Evolutionary conservation across 1,140 invertebrate species (phyloP), one percentile per base, ranked within the genome.

Genomic region (Heterodera schachtii): DNA sequence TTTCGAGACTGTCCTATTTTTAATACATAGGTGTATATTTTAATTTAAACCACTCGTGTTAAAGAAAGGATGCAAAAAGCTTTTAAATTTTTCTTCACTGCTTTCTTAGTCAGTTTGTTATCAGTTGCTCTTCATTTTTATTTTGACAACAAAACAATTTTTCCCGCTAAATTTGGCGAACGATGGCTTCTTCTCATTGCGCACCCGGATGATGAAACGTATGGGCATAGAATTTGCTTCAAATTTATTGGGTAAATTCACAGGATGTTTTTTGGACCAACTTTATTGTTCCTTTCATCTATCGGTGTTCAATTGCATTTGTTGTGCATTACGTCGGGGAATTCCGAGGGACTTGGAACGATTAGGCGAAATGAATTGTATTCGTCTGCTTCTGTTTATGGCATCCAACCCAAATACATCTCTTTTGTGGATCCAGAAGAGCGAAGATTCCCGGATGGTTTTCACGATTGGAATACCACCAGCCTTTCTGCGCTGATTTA

Each of bases 201-300:
- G 43, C 97, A 98, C 92, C 97, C 97, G 9, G 96, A 98, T 91
- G 95, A 96, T 89, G 60, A 67, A 41, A 47, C 77, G 71, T 79
- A 78, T 43, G 47, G 31, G 11, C 13, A 64, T 64, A 64, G 13
- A 21, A 0, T 19, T 19, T 3, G 13, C 57, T 43, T 66, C 1
- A 21, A 78, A 21, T 69, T 3, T 13, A 66, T 69, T 69, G 44
- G 41, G n/a, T 78, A 13, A 47, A 16, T 80, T 7, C 44, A 31
- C 16, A 81, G 86, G 87, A 98, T 98, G 96, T 98, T 98, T 90
- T 98, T 98, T 90, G 95, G 95, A 0, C 97, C 96, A 8, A 93
- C 95, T 41, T 93, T 98, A 81, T 92, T 95, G 7, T 81, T 93
- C 92, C 90, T 92, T 93, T 60, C 91, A 90, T n/a, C 75, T 47